A percentile compares a stretch with the other conserved stretches of the same genome.
Evolutionary conservation across 2,888 invertebrate genomes (phyloP).

Genomic region (Fabriciana adippe): DNA sequence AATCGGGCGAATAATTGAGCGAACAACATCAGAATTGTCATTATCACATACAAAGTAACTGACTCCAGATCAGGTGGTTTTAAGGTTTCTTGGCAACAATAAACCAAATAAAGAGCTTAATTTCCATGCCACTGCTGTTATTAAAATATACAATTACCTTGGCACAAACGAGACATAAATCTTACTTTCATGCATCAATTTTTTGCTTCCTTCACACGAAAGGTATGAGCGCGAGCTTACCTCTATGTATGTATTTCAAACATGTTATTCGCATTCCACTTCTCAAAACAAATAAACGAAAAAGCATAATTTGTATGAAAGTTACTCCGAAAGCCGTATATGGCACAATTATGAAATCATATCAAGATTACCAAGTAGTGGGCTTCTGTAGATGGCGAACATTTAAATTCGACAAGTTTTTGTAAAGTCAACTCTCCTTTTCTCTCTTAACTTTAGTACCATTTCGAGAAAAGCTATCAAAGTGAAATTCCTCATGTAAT

Average conservation of each 20-base stretch:
- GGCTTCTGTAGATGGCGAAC: conserved; percentile 41
- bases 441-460: conserved; percentile 42
- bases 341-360: conserved; percentile 46
- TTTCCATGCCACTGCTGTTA: conserved; percentile 4
- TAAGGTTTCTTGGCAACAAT: conserved; percentile 12
- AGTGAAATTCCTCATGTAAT: conserved; percentile 71
- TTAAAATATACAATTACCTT: conserved; percentile 15
- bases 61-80: conserved; percentile 21
- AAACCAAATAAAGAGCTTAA: conserved; percentile 21
- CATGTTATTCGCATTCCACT: conserved; percentile 13
- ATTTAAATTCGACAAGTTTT: conserved; percentile 47
- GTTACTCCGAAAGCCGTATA: conserved; percentile 35
- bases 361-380: conserved; percentile 42
- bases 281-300: conserved; percentile 28
- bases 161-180: conserved; percentile 13
- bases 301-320: conserved; percentile 30
- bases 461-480: conserved; percentile 45
- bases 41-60: conserved; percentile 57
- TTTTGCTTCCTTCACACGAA: conserved; percentile 3
- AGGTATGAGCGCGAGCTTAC: conserved; percentile 4
- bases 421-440: conserved; percentile 36
- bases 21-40: conserved; percentile 46
- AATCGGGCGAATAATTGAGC: conserved; percentile 63
- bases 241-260: conserved; percentile 15
- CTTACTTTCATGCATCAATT: conserved; percentile 5